These are phyloP conservation scores for Neogale vison DNA, from an alignment of 2,113 vertebrate species.

Conservation along the genomic window DNA sequence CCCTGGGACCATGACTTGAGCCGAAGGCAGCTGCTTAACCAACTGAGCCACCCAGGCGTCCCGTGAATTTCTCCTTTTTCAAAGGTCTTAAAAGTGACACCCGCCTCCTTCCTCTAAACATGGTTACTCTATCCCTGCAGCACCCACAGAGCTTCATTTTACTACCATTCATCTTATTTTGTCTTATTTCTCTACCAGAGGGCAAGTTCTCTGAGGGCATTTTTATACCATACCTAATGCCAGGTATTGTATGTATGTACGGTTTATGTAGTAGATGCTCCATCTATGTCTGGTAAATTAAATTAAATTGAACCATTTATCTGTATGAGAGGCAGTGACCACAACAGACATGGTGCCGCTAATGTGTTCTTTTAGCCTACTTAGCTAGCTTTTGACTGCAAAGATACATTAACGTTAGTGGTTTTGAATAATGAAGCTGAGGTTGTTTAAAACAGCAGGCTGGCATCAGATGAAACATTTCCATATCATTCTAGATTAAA, in stretches of 20 bases:
- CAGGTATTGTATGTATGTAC: neutral
- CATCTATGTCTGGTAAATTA: conserved; percentile 42
- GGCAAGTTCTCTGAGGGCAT: neutral
- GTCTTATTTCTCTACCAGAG: neutral
- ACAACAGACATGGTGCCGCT: neutral
- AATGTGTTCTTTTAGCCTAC: conserved; percentile 12
- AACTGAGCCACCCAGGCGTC: no score
- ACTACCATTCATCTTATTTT: neutral
- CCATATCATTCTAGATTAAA: conserved; percentile 74
- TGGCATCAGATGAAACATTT: conserved; percentile 68
- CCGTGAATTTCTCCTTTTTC: neutral
- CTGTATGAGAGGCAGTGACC: neutral
- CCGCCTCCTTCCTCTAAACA: neutral
- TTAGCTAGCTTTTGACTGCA: conserved; percentile 56
- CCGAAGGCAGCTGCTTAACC: no score
- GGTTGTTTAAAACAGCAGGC: conserved; percentile 73
- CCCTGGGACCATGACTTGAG: no score
- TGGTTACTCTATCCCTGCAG: neutral
- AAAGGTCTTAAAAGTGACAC: neutral
- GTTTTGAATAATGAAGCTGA: conserved; percentile 70
- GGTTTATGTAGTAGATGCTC: neutral
- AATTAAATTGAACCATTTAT: conserved; percentile 50
- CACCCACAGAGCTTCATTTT: neutral
- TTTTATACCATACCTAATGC: neutral
- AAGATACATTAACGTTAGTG: conserved; percentile 49